A percentile compares a stretch with the other conserved stretches of the same genome.
These are phyloP conservation scores for Perdita meconis DNA, from an alignment of 2,888 invertebrate genomes.

Conservation along the genomic window DNA sequence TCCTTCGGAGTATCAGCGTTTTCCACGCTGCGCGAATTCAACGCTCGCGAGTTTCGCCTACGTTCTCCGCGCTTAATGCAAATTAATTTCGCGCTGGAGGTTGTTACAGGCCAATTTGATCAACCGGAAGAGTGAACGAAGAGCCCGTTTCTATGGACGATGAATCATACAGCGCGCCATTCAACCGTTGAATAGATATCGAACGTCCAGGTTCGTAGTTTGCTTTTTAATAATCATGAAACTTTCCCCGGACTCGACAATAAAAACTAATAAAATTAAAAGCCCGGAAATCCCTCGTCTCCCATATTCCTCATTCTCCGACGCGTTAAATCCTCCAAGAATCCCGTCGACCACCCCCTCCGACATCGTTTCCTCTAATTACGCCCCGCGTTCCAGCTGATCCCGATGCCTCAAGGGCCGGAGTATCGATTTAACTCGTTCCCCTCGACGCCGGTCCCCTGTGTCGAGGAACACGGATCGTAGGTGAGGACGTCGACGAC, in stretches of 20 bases:
- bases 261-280: too few species aligned
- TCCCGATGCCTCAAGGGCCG: slow-evolving; percentile 18
- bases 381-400: slow-evolving; percentile 23
- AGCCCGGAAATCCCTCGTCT: too few species aligned
- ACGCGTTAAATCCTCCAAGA: slow-evolving; percentile 39
- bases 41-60: background rate
- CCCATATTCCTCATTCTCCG: too few species aligned
- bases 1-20: too few species aligned
- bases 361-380: slow-evolving; percentile 55
- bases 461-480: slow-evolving; percentile 26
- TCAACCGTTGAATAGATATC: too few species aligned
- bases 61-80: background rate
- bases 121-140: background rate
- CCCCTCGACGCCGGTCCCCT: slow-evolving; percentile 1
- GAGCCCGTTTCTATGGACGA: background rate
- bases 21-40: background rate
- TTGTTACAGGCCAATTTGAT: background rate
- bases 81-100: background rate
- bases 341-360: slow-evolving; percentile 20
- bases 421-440: slow-evolving; percentile 61
- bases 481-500: slow-evolving; percentile 27
- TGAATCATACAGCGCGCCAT: too few species aligned
- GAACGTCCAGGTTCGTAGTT: too few species aligned
- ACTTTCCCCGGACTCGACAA: too few species aligned
- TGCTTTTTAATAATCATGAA: too few species aligned